Conservation (phyloP, 2,113 vertebrate species). For the Dascyllus trimaculatus region DNA sequence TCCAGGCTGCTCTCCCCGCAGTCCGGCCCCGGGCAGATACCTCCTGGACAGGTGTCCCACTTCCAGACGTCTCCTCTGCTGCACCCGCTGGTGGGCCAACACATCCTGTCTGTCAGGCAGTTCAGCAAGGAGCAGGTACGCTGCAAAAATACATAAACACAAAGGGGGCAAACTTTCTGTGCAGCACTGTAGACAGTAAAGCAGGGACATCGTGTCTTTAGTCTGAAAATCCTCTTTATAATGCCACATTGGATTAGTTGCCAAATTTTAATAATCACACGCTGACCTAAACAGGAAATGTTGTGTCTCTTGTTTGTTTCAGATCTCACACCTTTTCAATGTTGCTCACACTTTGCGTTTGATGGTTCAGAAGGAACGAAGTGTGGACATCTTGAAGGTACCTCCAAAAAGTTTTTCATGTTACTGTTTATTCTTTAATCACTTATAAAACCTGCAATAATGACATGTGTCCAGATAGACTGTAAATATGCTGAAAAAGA, state of each 20-base stretch:
- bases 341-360: conserved; percentile 92
- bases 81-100: conserved; percentile 92
- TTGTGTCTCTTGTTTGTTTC: not conserved
- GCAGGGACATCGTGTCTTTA: too few species aligned
- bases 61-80: conserved; percentile 90
- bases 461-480: too few species aligned
- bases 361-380: conserved; percentile 96
- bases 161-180: too few species aligned
- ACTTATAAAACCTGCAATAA: too few species aligned
- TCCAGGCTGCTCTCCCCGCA: conserved; percentile 92
- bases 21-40: conserved; percentile 64
- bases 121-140: conserved; percentile 97
- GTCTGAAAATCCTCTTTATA: too few species aligned
- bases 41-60: conserved; percentile 77
- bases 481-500: too few species aligned
- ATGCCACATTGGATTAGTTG: too few species aligned
- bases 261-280: too few species aligned
- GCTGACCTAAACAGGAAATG: too few species aligned
- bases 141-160: not conserved
- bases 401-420: too few species aligned
- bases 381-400: conserved; percentile 96
- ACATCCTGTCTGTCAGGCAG: conserved; percentile 92
- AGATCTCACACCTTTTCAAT: conserved; percentile 97
- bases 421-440: too few species aligned
- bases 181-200: too few species aligned